These are phyloP conservation scores for Neolamprologus caudopunctatus DNA, from an alignment of 2,113 vertebrate genomes.

Conservation along the genomic window DNA sequence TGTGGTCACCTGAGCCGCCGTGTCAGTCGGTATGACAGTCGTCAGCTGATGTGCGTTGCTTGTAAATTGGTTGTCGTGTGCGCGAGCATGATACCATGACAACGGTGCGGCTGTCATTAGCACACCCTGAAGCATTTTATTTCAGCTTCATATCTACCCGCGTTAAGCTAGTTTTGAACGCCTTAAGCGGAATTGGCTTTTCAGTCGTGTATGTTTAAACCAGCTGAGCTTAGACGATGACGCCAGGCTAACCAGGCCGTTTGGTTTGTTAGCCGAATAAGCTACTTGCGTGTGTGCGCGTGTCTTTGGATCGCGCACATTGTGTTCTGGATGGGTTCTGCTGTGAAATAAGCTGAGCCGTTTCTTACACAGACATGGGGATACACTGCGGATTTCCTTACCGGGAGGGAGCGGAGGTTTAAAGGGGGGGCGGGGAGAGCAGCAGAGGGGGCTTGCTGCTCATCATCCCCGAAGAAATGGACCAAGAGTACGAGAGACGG, in stretches of 20 bases:
- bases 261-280: background rate
- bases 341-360: background rate
- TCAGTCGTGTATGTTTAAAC: background rate
- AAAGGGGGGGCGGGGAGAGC: slow-evolving; percentile 28
- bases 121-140: background rate
- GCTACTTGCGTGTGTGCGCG: background rate
- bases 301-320: background rate
- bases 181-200: accelerated
- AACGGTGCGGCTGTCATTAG: slow-evolving; percentile 31
- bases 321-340: background rate
- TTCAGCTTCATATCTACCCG: background rate
- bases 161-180: background rate
- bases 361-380: slow-evolving; percentile 50
- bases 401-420: slow-evolving; percentile 40
- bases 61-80: background rate
- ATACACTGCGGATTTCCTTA: slow-evolving; percentile 31
- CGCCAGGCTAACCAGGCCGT: background rate
- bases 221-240: background rate
- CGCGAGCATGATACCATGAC: slow-evolving; percentile 48
- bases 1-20: slow-evolving; percentile 14
- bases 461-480: slow-evolving; percentile 57
- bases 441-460: slow-evolving; percentile 16
- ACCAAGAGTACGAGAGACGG: slow-evolving; percentile 76
- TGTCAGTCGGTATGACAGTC: slow-evolving; percentile 15
- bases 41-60: background rate